Base-by-base conservation (phyloP, 2,797 vertebrate genomes). In the Eospalax fontanierii region DNA sequence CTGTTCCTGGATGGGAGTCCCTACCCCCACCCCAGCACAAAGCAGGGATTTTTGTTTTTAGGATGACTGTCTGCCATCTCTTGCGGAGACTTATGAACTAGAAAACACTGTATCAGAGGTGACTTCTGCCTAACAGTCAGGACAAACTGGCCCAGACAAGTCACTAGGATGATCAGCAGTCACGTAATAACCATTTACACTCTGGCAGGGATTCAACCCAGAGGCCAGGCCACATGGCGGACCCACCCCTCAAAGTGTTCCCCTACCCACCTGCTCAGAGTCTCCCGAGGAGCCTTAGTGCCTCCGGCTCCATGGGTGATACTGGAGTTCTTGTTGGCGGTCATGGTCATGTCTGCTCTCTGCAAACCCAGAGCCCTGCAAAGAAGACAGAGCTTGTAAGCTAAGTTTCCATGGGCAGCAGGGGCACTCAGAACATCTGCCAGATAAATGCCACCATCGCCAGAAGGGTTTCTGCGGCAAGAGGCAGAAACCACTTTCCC, bases 261-360 rank as follows among this genome's bases (percentile, higher is more conserved):
- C 54, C 89, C 61, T 89, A 98, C 99, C 99, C 98, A 99, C 99
- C 99, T 99, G 98, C 99, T 99, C 79, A 99, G 98, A 97, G 98
- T 98, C 97, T 99, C 99, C 96, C 97, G 99, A 74, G 99, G 98
- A 94, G 98, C 98, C 98, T 99, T 99, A 99, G 98, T 99, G 98
- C 98, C 99, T 99, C 99, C 99, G 97, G 99, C 98, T 98, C 98
- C 99, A 96, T 99, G 98, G 93, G 97, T 99, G 98, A 99, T 98
- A 98, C 99, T 99, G 98, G 99, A 98, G 98, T 99, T 99, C 99
- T 99, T 99, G 99, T 99, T 99, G 99, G 99, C 99, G 97, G 99
- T 99, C 99, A 99, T 99, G 98, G 99, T 99, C 98, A 98, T 98
- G 98, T 98, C 98, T 98, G 98, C 98, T 99, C 96, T 98, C 98